These are phyloP conservation scores for Aethes cnicana DNA, from an alignment of 2,888 invertebrate species.

Conservation along the genomic window DNA sequence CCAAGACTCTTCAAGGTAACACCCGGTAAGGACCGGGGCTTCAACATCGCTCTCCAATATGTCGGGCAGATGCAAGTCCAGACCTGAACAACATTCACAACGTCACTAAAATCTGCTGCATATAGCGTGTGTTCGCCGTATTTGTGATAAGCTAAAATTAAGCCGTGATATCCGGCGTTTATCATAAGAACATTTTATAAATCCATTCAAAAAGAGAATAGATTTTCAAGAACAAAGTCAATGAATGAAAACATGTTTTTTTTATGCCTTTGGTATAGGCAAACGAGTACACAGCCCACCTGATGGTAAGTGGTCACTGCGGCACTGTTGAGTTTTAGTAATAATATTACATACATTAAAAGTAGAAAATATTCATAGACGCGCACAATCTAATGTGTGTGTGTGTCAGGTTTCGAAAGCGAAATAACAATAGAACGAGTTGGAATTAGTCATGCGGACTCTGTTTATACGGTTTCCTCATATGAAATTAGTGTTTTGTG, in stretches of 20 bases:
- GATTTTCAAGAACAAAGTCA: no score
- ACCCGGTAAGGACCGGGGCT: slow-evolving; percentile 76
- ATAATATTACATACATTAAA: neutral
- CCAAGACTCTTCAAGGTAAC: slow-evolving; percentile 82
- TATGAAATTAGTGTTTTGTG: neutral
- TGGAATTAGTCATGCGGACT: slow-evolving; percentile 12
- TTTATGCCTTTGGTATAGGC: no score
- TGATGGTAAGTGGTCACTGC: no score
- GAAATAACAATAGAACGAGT: slow-evolving; percentile 20
- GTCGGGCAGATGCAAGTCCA: slow-evolving; percentile 74
- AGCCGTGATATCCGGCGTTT: neutral
- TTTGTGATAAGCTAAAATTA: slow-evolving; percentile 7
- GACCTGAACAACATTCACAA: slow-evolving; percentile 71
- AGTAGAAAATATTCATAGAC: slow-evolving; percentile 6
- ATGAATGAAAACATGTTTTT: no score
- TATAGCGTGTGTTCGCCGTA: neutral
- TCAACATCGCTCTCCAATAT: slow-evolving; percentile 76
- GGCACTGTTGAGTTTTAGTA: no score
- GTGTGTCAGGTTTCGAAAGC: slow-evolving; percentile 13
- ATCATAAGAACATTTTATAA: neutral
- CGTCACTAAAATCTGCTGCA: slow-evolving; percentile 38
- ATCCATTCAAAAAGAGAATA: no score
- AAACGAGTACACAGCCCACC: no score
- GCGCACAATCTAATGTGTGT: neutral
- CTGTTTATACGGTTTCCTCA: slow-evolving; percentile 16